Percentiles rank a stretch among this genome's conserved stretches.
Evolutionary conservation across 2,888 invertebrate genomes (phyloP).

Genomic region (Gasteruption jaculator): DNA sequence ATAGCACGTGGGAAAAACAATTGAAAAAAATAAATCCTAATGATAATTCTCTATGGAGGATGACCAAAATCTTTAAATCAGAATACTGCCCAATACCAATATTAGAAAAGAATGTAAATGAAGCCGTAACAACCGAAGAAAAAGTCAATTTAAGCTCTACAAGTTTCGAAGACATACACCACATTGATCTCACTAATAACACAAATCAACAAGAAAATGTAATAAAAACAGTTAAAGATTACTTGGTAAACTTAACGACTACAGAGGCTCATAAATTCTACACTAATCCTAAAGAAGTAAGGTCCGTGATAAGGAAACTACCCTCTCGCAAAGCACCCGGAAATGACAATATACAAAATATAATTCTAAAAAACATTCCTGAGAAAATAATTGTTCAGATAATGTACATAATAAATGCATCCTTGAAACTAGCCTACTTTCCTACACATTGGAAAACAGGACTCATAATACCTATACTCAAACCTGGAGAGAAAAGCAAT

Average conservation of each 20-base stretch:
- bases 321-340: slow-evolving; percentile 23
- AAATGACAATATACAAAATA: slow-evolving; percentile 18
- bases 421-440: slow-evolving; percentile 9
- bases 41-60: slow-evolving; percentile 20
- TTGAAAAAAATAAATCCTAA: slow-evolving; percentile 12
- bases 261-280: neutral
- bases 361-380: slow-evolving; percentile 19
- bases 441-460: slow-evolving; percentile 14
- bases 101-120: slow-evolving; percentile 8
- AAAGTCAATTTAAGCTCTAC: slow-evolving; percentile 24
- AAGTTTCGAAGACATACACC: slow-evolving; percentile 21
- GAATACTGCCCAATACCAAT: slow-evolving; percentile 17
- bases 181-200: slow-evolving; percentile 18
- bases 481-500: slow-evolving; percentile 11
- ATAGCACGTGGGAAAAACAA: slow-evolving; percentile 11
- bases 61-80: slow-evolving; percentile 21
- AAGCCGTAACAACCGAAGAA: slow-evolving; percentile 19
- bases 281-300: slow-evolving; percentile 19
- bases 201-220: slow-evolving; percentile 17
- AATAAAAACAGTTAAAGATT: slow-evolving; percentile 10
- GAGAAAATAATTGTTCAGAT: slow-evolving; percentile 15
- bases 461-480: slow-evolving; percentile 12
- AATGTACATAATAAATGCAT: slow-evolving; percentile 17
- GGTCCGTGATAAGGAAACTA: slow-evolving; percentile 16
- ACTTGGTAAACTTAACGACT: slow-evolving; percentile 5